Base-by-base conservation (phyloP, 2,113 vertebrate species). In the Morone chrysops region DNA sequence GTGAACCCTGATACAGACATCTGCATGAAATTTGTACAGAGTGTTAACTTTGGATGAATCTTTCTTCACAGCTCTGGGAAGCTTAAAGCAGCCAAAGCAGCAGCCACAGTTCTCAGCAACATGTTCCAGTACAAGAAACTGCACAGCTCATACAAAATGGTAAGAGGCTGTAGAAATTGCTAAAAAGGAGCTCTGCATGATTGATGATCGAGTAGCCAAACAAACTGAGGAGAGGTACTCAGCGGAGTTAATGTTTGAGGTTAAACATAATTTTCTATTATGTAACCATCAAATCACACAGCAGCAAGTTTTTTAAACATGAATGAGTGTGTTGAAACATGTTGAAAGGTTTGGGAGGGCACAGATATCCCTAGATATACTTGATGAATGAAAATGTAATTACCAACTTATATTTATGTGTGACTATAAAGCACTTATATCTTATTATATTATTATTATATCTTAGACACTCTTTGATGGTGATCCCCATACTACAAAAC, bases 101-200 rank as follows among this genome's bases (percentile, higher is more conserved):
- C 97, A 0, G 86, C 95, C 68, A 99, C 97, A 62, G 97, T 99
- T 59, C 91, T 99, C 83, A 92, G 89, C 90, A 99, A 99, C 92
- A 97, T 99, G 96, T 99, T 95, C 96, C 96, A 97, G 68, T 99
- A 99, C 94, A 97, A 85, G 93, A 98, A 98, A 90, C 95, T 98
- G 59, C 97, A 97, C 92, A 97, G 91, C 50, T 91, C 96, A 50
- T 99, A 96, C 93, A 96, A 93, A 86, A 66, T 74, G 89, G 98
- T 99, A 91, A 0, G 95, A 59, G 9, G 63, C 40, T 11, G 4
- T 16, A n/a, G 8, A 54, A n/a, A 60, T 18, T 0, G 45, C 4
- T 51, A 1, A n/a, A 20, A 8, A 25, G 1, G 8, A 69, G 11
- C 48, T 25, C 18, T 45, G 20, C 40, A 60, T 73, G 31, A 41